Percentiles rank a stretch among this genome's conserved stretches.
These are phyloP conservation scores for Aelia acuminata DNA, from an alignment of 2,888 invertebrate genomes.

Conservation along the genomic window DNA sequence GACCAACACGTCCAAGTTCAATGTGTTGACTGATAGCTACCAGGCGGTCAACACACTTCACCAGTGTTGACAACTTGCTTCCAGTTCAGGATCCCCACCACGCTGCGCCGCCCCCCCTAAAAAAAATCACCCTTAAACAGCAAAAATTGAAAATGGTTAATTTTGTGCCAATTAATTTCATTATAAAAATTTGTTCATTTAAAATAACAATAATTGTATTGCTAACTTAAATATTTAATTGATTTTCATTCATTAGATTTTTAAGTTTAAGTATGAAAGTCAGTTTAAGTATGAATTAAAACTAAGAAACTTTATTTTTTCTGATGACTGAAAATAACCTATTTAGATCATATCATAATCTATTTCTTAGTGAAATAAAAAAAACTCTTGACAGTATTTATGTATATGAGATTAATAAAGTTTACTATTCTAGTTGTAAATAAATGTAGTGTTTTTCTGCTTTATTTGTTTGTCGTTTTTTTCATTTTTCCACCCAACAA, in stretches of 20 bases:
- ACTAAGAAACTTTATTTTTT: too few species aligned
- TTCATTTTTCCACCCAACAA: too few species aligned
- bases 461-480: too few species aligned
- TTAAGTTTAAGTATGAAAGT: neutral
- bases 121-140: neutral
- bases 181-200: neutral
- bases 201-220: neutral
- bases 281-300: too few species aligned
- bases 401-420: too few species aligned
- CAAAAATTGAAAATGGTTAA: neutral
- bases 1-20: neutral
- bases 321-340: too few species aligned
- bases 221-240: neutral
- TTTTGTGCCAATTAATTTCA: neutral
- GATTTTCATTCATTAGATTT: neutral
- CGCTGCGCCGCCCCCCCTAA: neutral
- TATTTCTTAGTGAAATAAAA: too few species aligned
- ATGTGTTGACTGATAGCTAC: constrained; percentile 44
- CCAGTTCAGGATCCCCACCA: constrained; percentile 40
- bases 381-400: too few species aligned
- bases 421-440: too few species aligned
- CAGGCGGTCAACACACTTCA: constrained; percentile 51
- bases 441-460: too few species aligned
- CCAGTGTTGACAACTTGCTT: constrained; percentile 39
- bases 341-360: too few species aligned